These are phyloP conservation scores for Phoebastria nigripes DNA, from an alignment of 2,797 vertebrate species.

Conservation along the genomic window DNA sequence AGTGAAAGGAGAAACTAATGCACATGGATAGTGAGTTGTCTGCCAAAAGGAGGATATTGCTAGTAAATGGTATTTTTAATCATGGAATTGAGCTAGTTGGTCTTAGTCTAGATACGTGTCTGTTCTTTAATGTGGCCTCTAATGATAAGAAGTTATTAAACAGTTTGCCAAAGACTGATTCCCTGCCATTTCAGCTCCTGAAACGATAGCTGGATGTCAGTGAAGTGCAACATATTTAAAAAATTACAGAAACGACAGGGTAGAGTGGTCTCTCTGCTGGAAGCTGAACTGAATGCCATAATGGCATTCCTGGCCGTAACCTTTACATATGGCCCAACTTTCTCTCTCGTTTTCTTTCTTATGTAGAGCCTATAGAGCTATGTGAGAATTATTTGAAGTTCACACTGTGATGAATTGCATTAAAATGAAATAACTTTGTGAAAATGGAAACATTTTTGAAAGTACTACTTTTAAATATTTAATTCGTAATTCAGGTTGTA, in stretches of 20 bases:
- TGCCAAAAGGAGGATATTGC: not conserved
- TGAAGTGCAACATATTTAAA: not conserved
- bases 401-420: not conserved
- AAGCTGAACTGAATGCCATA: not conserved
- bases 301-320: not conserved
- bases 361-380: accelerated
- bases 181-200: not conserved
- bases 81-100: not conserved
- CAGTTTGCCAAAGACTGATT: not conserved
- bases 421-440: not conserved
- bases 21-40: not conserved
- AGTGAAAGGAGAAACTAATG: not conserved
- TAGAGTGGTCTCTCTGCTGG: not conserved
- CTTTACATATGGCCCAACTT: not conserved
- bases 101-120: not conserved
- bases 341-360: not conserved
- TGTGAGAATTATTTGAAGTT: not conserved
- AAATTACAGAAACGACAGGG: not conserved
- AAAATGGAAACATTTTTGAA: not conserved
- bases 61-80: not conserved
- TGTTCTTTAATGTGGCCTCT: not conserved
- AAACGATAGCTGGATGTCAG: not conserved
- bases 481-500: not conserved
- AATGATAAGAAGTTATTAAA: not conserved
- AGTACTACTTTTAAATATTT: not conserved